Evolutionary conservation across 2,888 invertebrate species (phyloP).

Genomic region (Aspidapion aeneum): DNA sequence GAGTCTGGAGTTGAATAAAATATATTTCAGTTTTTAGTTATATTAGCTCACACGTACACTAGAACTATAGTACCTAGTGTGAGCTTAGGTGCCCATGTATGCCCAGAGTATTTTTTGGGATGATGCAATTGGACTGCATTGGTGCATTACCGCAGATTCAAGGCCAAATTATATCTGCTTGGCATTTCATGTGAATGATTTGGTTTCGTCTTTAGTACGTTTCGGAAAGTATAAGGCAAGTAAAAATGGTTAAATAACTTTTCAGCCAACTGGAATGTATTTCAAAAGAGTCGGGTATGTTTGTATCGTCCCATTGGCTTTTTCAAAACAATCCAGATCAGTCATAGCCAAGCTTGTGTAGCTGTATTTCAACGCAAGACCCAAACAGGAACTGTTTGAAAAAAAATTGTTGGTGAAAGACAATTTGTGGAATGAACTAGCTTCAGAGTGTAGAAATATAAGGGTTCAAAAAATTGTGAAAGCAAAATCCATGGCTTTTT

Average conservation of each 20-base stretch:
- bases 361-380: slow-evolving; percentile 72
- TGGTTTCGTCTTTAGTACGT: slow-evolving; percentile 62
- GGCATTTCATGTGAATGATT: slow-evolving; percentile 59
- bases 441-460: neutral
- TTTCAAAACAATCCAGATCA: slow-evolving; percentile 65
- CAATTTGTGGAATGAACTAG: neutral
- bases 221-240: slow-evolving; percentile 94
- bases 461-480: neutral
- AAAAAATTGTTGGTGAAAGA: neutral
- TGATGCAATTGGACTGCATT: slow-evolving; percentile 82
- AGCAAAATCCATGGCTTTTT: neutral
- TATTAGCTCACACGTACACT: too few species aligned
- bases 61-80: too few species aligned
- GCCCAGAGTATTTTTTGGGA: too few species aligned
- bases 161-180: slow-evolving; percentile 84
- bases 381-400: slow-evolving; percentile 58
- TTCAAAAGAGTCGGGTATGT: slow-evolving; percentile 68
- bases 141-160: too few species aligned
- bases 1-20: too few species aligned
- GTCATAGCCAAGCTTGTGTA: slow-evolving; percentile 75
- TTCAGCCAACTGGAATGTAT: slow-evolving; percentile 93
- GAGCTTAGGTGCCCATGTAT: too few species aligned
- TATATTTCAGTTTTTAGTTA: too few species aligned
- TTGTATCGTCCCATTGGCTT: slow-evolving; percentile 65
- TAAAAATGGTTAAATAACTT: slow-evolving; percentile 88